Base-by-base conservation (phyloP, 1,140 invertebrate species). In the Aleiodes sp. region DNA sequence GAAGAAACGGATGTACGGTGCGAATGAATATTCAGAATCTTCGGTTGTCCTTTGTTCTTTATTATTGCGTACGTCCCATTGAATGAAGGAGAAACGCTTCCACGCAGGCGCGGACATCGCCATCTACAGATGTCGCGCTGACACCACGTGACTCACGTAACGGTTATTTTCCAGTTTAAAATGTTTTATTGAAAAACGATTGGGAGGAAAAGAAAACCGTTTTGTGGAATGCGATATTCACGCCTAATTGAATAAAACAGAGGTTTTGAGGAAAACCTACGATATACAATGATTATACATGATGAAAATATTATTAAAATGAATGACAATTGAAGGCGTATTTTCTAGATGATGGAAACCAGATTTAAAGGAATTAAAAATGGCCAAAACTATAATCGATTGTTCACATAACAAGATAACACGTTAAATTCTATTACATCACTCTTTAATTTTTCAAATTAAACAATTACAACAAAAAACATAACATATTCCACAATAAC, bases 21-120 rank as follows among this genome's bases (percentile, higher is more conserved):
- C 82, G 83, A 86, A 85, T 85, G 84, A 84, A 85, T 81, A 78
- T 84, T 82, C 80, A 78, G 74, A 77, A 82, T 78, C 78, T 85
- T 84, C 77, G 80, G 77, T 81, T 78, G 75, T 77, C 80, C 61
- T 68, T 80, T 79, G 78, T 73, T 78, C n/a, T 82, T 75, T 75
- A 70, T 76, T 60, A 35, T 65, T 24, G 46, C 46, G 60, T 70
- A 70, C 61, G 41, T 41, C 52, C 61, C 52, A 33, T 31, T n/a
- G n/a, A n/a, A n/a, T n/a, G n/a, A n/a, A n/a, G n/a, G n/a, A n/a
- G 61, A 65, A 65, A 73, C 65, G 71, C 70, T 72, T 68, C 61
- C 65, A 61, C 52, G 62, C 35, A 28, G 70, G 60, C 61, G 57
- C 62, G 62, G 10, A 59, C n/a, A 57, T 65, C 67, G 60, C 41